Evolutionary conservation across 1,140 invertebrate genomes (phyloP).

Genomic region (Neodiprion virginianus): DNA sequence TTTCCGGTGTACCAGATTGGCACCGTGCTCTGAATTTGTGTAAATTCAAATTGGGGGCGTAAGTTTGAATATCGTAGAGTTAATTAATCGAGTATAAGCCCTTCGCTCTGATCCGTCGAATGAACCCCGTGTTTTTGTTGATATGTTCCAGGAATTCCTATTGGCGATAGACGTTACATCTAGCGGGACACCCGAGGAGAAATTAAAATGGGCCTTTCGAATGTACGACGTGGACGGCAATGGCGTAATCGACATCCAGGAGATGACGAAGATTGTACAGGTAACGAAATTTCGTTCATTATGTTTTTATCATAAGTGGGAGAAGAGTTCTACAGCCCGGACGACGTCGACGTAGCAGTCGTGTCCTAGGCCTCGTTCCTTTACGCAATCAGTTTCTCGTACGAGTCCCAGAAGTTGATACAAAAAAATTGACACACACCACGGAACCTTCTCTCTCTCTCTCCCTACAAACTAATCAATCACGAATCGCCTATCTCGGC

Average conservation of each 20-base stretch:
- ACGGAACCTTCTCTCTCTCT: too few relatives aligned
- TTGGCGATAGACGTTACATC: constrained; percentile 98
- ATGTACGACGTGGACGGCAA: constrained; percentile 99
- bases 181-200: constrained; percentile 96
- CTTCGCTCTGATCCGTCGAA: too few relatives aligned
- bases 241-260: constrained; percentile 97
- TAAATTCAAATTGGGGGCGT: too few relatives aligned
- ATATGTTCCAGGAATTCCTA: constrained; percentile 87
- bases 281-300: constrained; percentile 59
- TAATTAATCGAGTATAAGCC: too few relatives aligned
- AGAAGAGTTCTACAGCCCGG: constrained; percentile 15
- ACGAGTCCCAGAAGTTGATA: not conserved
- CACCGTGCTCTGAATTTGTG: too few relatives aligned
- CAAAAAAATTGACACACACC: too few relatives aligned
- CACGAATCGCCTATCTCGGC: too few relatives aligned
- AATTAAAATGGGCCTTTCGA: constrained; percentile 98
- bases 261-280: constrained; percentile 95
- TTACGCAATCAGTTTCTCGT: not conserved
- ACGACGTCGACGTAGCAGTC: not conserved
- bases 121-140: not conserved
- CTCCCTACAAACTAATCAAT: too few relatives aligned
- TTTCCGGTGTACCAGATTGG: too few relatives aligned
- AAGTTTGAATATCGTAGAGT: too few relatives aligned
- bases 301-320: not conserved
- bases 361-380: not conserved